Evolutionary conservation across 2,888 invertebrate species (phyloP).

Genomic region (Synanthedon myopaeformis): DNA sequence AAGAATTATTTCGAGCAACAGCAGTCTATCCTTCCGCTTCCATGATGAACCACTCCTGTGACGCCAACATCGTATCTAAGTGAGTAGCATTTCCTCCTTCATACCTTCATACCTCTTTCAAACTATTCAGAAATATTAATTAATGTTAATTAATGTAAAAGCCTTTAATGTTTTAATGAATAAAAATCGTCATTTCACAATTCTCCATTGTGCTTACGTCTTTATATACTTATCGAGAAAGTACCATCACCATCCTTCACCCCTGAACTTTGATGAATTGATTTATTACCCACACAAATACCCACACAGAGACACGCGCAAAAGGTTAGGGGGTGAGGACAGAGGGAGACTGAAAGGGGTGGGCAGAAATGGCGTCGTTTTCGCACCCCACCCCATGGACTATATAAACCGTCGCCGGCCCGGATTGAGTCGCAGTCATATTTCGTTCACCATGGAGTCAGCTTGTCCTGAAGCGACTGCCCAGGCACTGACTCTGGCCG

Average conservation of each 20-base stretch:
- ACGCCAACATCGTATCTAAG: conserved; percentile 83
- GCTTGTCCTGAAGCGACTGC: neutral
- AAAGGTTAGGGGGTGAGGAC: neutral
- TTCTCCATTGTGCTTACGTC: conserved; percentile 71
- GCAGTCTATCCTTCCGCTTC: conserved; percentile 89
- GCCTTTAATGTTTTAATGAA: too few species aligned
- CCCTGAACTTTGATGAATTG: neutral
- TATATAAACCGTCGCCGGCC: neutral
- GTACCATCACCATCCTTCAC: conserved; percentile 9
- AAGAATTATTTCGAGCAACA: conserved; percentile 72
- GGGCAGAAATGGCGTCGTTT: neutral
- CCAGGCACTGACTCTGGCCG: neutral
- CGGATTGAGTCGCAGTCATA: neutral
- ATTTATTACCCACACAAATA: neutral
- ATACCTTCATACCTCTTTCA: too few species aligned
- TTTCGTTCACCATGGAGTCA: neutral
- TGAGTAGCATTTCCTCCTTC: conserved; percentile 27
- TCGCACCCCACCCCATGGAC: neutral
- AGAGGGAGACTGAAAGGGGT: neutral
- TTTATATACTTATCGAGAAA: conserved; percentile 81
- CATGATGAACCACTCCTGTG: conserved; percentile 94
- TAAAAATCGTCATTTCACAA: too few species aligned
- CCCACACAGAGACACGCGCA: too few species aligned
- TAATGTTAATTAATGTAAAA: too few species aligned
- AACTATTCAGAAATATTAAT: too few species aligned